Evolutionary conservation across 2,888 invertebrate genomes (phyloP), one percentile per base, ranked within the genome.

Genomic region (Machimus rusticus): DNA sequence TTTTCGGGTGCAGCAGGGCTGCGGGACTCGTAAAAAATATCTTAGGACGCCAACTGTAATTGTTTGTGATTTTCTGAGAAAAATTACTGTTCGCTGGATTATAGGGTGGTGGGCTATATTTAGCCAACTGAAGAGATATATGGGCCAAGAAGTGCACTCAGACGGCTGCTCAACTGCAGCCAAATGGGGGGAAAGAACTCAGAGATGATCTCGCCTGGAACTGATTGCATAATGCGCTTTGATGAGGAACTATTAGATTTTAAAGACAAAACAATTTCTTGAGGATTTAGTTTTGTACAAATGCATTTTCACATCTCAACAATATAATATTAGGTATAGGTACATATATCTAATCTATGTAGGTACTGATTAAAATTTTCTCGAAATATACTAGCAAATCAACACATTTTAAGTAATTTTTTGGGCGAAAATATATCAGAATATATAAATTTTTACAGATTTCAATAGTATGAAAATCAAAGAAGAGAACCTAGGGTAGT

Each of bases 21-120:
- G 23, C n/a, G 19, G 46, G 46, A 19, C n/a, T 43, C 34, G 31
- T 57, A 51, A 57, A 82, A 79, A 84, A 46, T 57, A 46, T 85
- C 74, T 85, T 5, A 74, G 39, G 74, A 85, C 85, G 85, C 74
- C 74, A 85, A 85, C 74, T 85, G 85, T 85, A 85, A 85, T 85
- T 85, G 85, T 85, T 85, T 85, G 74, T 85, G 85, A 85, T 85
- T 85, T 85, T 85, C 85, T 85, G 43, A 74, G 85, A 85, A 85
- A 85, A 85, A 74, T 85, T 74, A 74, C 74, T 85, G 85, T 46
- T 84, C 31, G 74, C 74, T 85, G 85, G 85, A 74, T 74, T 85
- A 74, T 85, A 74, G 85, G 85, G 85, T 85, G 85, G 85, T 14
- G 74, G 55, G 74, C 74, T 85, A 85, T 85, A 46, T 57, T 57